Base-by-base conservation (phyloP, 2,888 invertebrate species). In the Oscheius myriophilus region DNA sequence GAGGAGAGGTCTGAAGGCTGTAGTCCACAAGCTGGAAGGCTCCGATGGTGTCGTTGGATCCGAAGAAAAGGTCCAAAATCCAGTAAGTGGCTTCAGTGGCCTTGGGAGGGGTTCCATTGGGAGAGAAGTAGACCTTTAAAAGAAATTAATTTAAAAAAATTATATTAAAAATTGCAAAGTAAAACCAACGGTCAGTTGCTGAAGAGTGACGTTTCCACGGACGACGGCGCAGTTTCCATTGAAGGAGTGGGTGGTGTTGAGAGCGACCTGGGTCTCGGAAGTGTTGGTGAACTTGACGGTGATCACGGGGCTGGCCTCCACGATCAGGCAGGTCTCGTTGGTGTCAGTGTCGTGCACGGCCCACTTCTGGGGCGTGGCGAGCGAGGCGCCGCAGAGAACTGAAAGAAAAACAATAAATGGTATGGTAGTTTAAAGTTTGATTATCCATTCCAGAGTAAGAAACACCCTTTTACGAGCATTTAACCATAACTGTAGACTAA, bases 11-110 rank as follows among this genome's bases (percentile, higher is more conserved):
- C 12, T 67, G 61, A 53, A 79, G 73, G 9, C 51, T 67, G 70
- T 75, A 79, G 71, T 79, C 73, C 53, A 69, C 54, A 16, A 79
- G 73, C 69, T 75, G 70, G 70, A 76, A 77, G n/a, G 62, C 18
- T 68, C 73, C 23, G 53, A 43, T 25, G 55, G 33, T 18, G 4
- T 46, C 54, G 18, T 55, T 26, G 16, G 53, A 54, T 46, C 64
- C 70, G 69, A 76, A 76, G 12, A 71, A 62, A 52, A 82, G 58
- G 18, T 70, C 53, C 62, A 80, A 70, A 54, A 58, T 71, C 71
- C 80, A 73, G 9, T 65, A 62, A 70, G 74, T 73, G 42, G 70
- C 41, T 23, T 67, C 63, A 25, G 55, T 65, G n/a, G 73, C 75
- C 1, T 68, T 65, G 11, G n/a, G n/a, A n/a, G n/a, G n/a, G n/a